Base-by-base conservation (phyloP, 2,797 vertebrate species). In the Betta splendens region DNA sequence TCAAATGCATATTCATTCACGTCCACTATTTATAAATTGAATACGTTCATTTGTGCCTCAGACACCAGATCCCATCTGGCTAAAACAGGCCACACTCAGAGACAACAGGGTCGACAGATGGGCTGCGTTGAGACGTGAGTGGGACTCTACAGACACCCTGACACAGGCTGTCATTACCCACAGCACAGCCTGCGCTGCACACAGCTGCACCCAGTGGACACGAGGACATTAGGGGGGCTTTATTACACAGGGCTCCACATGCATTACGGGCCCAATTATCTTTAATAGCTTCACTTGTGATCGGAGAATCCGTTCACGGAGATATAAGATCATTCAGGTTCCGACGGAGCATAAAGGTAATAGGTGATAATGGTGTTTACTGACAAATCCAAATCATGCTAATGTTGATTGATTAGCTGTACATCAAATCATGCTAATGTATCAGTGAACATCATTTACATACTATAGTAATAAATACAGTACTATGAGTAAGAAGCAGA, bases 231-330 rank as follows among this genome's bases (percentile, higher is more conserved):
- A 48, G 9, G 33, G 43, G 16, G 57, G 52, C 50, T 74, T 54
- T 23, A 68, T 60, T 50, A 50, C 46, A 36, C 11, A 38, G 12
- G 25, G 57, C 44, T 36, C 49, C 63, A 53, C 54, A 69, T 40
- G 38, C 63, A 77, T 59, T 61, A 59, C 32, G 40, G 52, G 43
- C 58, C 18, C 44, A 64, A 69, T 77, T 75, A 68, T 12, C 33
- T 67, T 36, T 65, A 71, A 72, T 58, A 63, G 47, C 44, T 46
- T 36, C 17, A 52, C 38, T 58, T 69, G 10, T 42, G 26, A 60
- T 42, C 8, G 37, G 43, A 61, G 10, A n/a, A 65, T 49, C 50
- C 20, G 29, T 42, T 72, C 12, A 39, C 44, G 52, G 17, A 55
- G 16, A 17, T 46, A 17, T 6, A 28, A 37, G 1, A n/a, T 20